Evolutionary conservation across 2,797 vertebrate genomes (phyloP).

Genomic region (Trachurus trachurus): DNA sequence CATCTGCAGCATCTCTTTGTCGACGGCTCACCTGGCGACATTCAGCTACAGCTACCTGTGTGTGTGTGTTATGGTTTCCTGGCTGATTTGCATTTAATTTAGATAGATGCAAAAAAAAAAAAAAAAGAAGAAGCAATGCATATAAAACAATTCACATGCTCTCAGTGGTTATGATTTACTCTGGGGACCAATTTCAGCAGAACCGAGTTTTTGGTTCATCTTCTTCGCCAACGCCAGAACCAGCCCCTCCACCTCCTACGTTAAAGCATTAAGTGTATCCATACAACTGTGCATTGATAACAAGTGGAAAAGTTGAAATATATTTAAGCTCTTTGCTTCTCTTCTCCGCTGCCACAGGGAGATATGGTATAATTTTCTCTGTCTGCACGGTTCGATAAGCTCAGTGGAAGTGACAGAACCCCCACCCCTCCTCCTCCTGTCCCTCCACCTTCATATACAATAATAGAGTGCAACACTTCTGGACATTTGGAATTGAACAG

Average conservation of each 20-base stretch:
- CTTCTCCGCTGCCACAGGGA: constrained; percentile 35
- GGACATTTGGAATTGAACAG: constrained; percentile 32
- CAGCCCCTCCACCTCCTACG: not conserved
- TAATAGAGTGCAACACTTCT: constrained; percentile 39
- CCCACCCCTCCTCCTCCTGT: not conserved
- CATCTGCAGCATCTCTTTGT: constrained; percentile 9
- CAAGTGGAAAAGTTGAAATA: constrained; percentile 23
- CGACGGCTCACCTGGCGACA: not conserved
- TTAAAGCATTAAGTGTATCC: not conserved
- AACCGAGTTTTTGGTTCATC: not conserved
- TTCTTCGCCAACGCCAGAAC: not conserved
- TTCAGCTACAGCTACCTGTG: not conserved
- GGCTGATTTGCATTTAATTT: constrained; percentile 11
- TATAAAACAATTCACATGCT: not conserved
- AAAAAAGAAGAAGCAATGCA: not conserved
- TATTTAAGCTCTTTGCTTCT: constrained; percentile 11
- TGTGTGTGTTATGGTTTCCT: not conserved
- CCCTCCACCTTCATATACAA: not conserved
- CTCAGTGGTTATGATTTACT: not conserved
- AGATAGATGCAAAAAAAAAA: not conserved
- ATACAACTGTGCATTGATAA: constrained; percentile 1
- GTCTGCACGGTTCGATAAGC: constrained; percentile 48
- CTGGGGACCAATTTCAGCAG: not conserved
- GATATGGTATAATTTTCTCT: constrained; percentile 41
- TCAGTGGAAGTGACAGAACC: constrained; percentile 28